These are phyloP conservation scores for Cantharis lateralis DNA, from an alignment of 2,888 invertebrate species.

Conservation along the genomic window DNA sequence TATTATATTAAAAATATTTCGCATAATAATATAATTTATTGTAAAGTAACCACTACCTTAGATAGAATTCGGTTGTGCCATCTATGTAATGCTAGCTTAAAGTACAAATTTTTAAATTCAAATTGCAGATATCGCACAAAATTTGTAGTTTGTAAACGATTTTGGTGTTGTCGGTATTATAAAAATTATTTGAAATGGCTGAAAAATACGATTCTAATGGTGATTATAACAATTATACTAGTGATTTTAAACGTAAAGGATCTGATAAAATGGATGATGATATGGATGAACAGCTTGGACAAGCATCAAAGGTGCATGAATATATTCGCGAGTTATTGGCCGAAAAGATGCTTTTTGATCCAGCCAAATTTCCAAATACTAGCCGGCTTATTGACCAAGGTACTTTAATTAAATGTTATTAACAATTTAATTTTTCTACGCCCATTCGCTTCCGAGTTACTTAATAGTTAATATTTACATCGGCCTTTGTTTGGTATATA, in stretches of 20 bases:
- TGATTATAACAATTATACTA: constrained; percentile 44
- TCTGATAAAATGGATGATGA: constrained; percentile 39
- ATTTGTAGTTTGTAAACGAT: neutral
- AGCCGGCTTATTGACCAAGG: constrained; percentile 75
- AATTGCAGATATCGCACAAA: neutral
- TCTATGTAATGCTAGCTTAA: neutral
- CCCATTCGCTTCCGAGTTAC: neutral
- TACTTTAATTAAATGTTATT: constrained; percentile 48
- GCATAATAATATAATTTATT: no score
- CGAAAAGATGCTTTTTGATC: constrained; percentile 70
- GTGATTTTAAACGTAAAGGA: constrained; percentile 51
- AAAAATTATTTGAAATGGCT: constrained; percentile 39
- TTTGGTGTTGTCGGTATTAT: neutral
- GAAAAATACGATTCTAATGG: constrained; percentile 54
- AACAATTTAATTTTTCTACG: neutral
- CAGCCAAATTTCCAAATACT: constrained; percentile 71
- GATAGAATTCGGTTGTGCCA: neutral
- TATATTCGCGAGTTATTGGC: constrained; percentile 75
- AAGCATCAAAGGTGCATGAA: constrained; percentile 76
- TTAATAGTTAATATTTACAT: neutral
- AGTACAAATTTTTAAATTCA: neutral
- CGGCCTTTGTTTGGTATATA: neutral
- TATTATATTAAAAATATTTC: no score
- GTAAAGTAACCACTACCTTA: neutral
- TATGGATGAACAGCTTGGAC: constrained; percentile 56